Percentiles rank a stretch among this genome's conserved stretches.
These are phyloP conservation scores for Lamellibrachia columna DNA, from an alignment of 2,888 invertebrate genomes.

Conservation along the genomic window DNA sequence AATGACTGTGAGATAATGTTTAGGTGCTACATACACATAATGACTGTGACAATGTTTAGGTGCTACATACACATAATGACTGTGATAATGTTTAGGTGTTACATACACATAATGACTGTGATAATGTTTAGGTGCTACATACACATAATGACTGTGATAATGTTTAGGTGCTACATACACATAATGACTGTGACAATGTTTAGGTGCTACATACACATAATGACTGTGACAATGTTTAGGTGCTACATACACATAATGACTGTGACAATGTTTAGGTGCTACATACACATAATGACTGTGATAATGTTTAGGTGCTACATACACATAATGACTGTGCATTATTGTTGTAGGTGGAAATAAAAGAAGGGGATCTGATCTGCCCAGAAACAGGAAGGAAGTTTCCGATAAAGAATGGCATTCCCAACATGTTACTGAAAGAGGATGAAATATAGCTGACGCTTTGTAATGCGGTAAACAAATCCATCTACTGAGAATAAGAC, in stretches of 20 bases:
- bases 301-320: not conserved
- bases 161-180: not conserved
- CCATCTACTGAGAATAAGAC: not conserved
- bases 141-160: not conserved
- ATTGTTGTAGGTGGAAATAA: constrained; percentile 37
- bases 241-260: not conserved
- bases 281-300: not conserved
- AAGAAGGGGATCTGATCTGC: constrained; percentile 91
- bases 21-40: too few relatives aligned
- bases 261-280: not conserved
- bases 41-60: too few relatives aligned
- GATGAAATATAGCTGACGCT: constrained; percentile 79
- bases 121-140: not conserved
- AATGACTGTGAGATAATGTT: too few relatives aligned
- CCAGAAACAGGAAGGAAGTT: constrained; percentile 96
- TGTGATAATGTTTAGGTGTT: too few relatives aligned
- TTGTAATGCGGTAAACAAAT: not conserved
- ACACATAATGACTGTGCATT: not conserved
- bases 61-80: too few relatives aligned
- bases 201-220: not conserved
- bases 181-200: not conserved
- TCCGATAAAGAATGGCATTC: constrained; percentile 94
- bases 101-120: too few relatives aligned
- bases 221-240: not conserved
- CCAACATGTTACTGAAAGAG: constrained; percentile 97